Evolutionary conservation across 2,888 invertebrate genomes (phyloP).

Genomic region (Agrochola litura): DNA sequence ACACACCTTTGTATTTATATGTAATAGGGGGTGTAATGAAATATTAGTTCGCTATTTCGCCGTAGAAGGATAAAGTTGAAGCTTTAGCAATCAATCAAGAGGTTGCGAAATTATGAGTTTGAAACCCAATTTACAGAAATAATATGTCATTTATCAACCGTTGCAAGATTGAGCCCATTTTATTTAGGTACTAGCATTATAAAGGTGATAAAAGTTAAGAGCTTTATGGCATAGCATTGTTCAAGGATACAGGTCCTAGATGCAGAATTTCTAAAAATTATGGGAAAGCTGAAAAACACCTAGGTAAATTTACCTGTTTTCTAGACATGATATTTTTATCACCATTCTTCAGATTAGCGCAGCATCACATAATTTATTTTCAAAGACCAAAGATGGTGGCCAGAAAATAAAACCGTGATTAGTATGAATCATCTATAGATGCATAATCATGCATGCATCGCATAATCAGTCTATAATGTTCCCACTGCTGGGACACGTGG

Average conservation of each 20-base stretch:
- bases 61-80: not conserved
- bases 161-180: not conserved
- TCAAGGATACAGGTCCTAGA: not conserved
- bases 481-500: too few relatives aligned
- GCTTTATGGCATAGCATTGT: not conserved
- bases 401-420: too few relatives aligned
- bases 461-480: too few relatives aligned
- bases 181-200: not conserved
- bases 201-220: not conserved
- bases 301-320: too few relatives aligned
- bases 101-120: not conserved
- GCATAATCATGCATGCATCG: too few relatives aligned
- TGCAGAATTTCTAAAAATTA: not conserved
- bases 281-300: too few relatives aligned
- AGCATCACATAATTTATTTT: too few relatives aligned
- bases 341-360: too few relatives aligned
- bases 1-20: slow-evolving; percentile 19
- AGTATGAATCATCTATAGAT: too few relatives aligned
- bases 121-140: not conserved
- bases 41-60: slow-evolving; percentile 2
- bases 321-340: too few relatives aligned
- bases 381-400: too few relatives aligned
- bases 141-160: not conserved
- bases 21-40: slow-evolving; percentile 16
- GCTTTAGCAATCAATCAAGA: not conserved